Percentiles rank a stretch among this genome's conserved stretches.
These are phyloP conservation scores for Pectinophora gossypiella DNA, from an alignment of 1,140 invertebrate genomes.

Conservation along the genomic window DNA sequence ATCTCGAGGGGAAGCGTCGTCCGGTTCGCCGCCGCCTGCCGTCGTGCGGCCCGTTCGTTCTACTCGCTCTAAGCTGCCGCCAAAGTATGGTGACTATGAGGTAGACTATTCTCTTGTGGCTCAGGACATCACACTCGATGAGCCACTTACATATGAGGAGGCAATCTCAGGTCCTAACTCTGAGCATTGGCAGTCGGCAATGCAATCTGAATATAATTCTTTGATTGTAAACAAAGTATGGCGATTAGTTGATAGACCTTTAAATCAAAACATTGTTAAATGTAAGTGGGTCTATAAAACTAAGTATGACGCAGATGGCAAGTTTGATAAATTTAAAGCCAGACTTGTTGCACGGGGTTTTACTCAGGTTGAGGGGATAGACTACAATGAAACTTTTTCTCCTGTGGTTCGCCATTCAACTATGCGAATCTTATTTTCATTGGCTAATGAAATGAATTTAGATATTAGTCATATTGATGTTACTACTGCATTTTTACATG, in stretches of 20 bases:
- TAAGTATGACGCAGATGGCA: slow-evolving; percentile 19
- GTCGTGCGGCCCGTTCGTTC: too few relatives aligned
- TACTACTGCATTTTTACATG: slow-evolving; percentile 51
- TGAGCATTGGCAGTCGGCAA: too few relatives aligned
- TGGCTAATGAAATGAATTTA: slow-evolving; percentile 20
- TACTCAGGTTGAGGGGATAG: slow-evolving; percentile 43
- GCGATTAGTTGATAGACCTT: slow-evolving; percentile 18
- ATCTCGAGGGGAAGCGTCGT: too few relatives aligned
- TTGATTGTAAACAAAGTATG: slow-evolving; percentile 22
- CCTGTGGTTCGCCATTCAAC: slow-evolving; percentile 52
- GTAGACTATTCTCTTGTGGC: too few relatives aligned
- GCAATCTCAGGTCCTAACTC: too few relatives aligned
- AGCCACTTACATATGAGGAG: too few relatives aligned
- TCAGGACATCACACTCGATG: too few relatives aligned
- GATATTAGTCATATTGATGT: slow-evolving; percentile 44
- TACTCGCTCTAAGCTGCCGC: too few relatives aligned
- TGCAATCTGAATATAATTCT: slow-evolving; percentile 19
- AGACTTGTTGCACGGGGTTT: slow-evolving; percentile 57
- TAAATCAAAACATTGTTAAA: slow-evolving; percentile 16
- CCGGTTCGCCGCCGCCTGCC: too few relatives aligned
- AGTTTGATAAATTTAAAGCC: slow-evolving; percentile 10
- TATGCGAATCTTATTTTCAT: slow-evolving; percentile 31
- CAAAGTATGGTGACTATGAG: too few relatives aligned
- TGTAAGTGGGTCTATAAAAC: slow-evolving; percentile 28
- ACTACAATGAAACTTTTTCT: slow-evolving; percentile 54